Evolutionary conservation across 2,888 invertebrate genomes (phyloP).

Genomic region (Pegoplata infirma): DNA sequence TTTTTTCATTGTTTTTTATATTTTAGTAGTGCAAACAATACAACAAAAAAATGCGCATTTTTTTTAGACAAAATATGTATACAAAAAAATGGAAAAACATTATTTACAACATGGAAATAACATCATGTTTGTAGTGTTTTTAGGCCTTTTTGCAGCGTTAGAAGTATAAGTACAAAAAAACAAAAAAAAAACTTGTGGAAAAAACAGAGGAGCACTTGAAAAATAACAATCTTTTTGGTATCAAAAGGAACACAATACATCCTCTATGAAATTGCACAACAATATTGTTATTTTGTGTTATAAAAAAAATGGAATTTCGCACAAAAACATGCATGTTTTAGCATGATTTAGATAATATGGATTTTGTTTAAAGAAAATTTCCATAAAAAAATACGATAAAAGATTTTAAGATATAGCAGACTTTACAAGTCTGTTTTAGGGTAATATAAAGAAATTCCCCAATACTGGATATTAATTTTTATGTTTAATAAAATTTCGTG

Average conservation of each 20-base stretch:
- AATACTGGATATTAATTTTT: neutral
- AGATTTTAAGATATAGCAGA: constrained; percentile 58
- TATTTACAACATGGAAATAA: constrained; percentile 51
- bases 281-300: constrained; percentile 10
- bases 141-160: constrained; percentile 24
- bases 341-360: constrained; percentile 51
- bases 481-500: neutral
- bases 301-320: constrained; percentile 13
- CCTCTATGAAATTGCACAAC: neutral
- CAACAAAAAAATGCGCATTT: constrained; percentile 48
- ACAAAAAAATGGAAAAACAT: constrained; percentile 8
- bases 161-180: constrained; percentile 2
- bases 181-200: neutral
- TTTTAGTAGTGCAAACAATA: constrained; percentile 37
- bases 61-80: neutral
- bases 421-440: constrained; percentile 1
- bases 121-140: constrained; percentile 38
- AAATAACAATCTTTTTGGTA: constrained; percentile 8
- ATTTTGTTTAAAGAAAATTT: constrained; percentile 6
- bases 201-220: neutral
- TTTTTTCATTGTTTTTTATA: constrained; percentile 30
- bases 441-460: neutral
- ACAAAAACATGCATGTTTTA: constrained; percentile 47
- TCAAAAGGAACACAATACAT: neutral
- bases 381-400: constrained; percentile 26